phyloP scores from a whole-genome alignment of 2,888 invertebrate genomes.

The Ypsolopha sequella region DNA sequence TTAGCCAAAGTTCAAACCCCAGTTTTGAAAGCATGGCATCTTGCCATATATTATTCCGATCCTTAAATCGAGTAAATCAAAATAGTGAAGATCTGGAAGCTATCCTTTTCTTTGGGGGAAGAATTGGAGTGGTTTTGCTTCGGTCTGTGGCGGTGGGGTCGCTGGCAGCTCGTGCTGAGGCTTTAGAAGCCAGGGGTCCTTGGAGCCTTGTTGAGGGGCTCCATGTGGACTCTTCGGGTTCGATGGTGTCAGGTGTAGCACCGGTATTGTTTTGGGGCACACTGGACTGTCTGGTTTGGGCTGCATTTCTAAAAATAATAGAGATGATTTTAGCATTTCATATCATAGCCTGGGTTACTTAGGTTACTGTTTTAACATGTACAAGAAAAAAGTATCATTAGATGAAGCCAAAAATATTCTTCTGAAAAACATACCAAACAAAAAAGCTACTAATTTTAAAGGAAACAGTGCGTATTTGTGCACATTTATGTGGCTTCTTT shows the following conservation, averaged over 20 bases:
- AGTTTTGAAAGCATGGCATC: constrained; percentile 49
- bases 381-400: no score
- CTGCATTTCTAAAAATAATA: constrained; percentile 43
- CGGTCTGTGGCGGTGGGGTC: constrained; percentile 52
- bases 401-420: no score
- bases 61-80: constrained; percentile 9
- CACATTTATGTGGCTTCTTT: no score
- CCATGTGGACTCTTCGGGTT: constrained; percentile 22
- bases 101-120: constrained; percentile 57
- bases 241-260: constrained; percentile 50
- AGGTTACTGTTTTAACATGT: no score
- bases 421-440: no score
- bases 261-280: constrained; percentile 28
- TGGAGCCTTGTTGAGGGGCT: constrained; percentile 23
- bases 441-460: no score
- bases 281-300: constrained; percentile 49
- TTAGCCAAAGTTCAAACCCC: constrained; percentile 30
- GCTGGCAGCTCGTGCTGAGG: constrained; percentile 57
- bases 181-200: constrained; percentile 47
- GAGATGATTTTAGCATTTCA: not conserved
- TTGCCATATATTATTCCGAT: constrained; percentile 38
- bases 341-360: no score
- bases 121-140: constrained; percentile 41
- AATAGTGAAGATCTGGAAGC: constrained; percentile 15
- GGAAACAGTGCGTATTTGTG: no score